A percentile compares a stretch with the other conserved stretches of the same genome.
These are phyloP conservation scores for Aspidiotus rigidus DNA, from an alignment of 2,888 invertebrate genomes.

Conservation along the genomic window DNA sequence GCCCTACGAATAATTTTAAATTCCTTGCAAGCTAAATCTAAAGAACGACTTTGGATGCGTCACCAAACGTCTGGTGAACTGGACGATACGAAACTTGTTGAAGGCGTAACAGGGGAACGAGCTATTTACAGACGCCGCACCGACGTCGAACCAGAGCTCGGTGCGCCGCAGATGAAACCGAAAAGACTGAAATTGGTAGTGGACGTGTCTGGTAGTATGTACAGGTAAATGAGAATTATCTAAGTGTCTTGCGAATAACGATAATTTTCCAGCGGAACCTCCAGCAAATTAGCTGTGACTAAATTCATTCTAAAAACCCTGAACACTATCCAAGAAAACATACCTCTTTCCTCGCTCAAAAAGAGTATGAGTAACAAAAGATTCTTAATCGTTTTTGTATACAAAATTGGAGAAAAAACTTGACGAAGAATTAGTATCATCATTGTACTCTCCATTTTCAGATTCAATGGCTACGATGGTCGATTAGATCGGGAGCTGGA, in stretches of 20 bases:
- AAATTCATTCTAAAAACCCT: too few species aligned
- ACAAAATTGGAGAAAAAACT: neutral
- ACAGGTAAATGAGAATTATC: slow-evolving; percentile 51
- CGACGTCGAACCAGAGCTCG: slow-evolving; percentile 79
- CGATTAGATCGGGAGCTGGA: slow-evolving; percentile 85
- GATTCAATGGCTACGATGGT: slow-evolving; percentile 91
- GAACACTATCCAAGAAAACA: neutral
- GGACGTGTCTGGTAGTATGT: slow-evolving; percentile 96
- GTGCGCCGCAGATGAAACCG: slow-evolving; percentile 75
- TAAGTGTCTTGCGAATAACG: neutral
- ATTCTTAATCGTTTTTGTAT: neutral
- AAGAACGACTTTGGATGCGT: slow-evolving; percentile 85
- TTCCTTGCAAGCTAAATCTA: slow-evolving; percentile 82
- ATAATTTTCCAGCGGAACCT: too few species aligned
- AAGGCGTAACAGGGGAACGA: slow-evolving; percentile 83
- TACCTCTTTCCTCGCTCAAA: neutral
- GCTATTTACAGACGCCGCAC: slow-evolving; percentile 76
- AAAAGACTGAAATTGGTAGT: slow-evolving; percentile 77
- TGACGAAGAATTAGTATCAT: neutral
- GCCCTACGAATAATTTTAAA: slow-evolving; percentile 75
- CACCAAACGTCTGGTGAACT: slow-evolving; percentile 93
- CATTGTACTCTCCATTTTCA: slow-evolving; percentile 39
- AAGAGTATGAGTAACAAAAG: too few species aligned
- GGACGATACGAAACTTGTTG: slow-evolving; percentile 89
- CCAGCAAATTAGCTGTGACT: too few species aligned